A percentile compares a stretch with the other conserved stretches of the same genome.
These are phyloP conservation scores for Phalera bucephala DNA, from an alignment of 2,888 invertebrate genomes.

Conservation along the genomic window DNA sequence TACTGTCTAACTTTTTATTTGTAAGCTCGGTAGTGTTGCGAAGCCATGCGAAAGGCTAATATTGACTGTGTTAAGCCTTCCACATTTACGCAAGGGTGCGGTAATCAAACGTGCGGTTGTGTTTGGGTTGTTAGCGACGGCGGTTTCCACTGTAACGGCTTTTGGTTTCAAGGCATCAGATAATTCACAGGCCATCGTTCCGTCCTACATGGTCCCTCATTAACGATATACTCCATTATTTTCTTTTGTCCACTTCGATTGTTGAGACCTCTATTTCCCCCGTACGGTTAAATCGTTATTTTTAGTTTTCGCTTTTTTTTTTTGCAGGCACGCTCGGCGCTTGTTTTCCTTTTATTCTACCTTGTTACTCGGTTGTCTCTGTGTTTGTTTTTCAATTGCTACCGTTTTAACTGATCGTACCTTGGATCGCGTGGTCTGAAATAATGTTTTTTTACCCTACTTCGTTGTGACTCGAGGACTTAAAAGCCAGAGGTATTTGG, in stretches of 20 bases:
- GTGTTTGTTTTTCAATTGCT: conserved; percentile 58
- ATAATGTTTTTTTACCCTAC: conserved; percentile 40
- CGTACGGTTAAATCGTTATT: conserved; percentile 41
- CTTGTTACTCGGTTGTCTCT: conserved; percentile 40
- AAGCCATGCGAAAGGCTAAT: conserved; percentile 42
- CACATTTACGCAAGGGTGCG: conserved; percentile 22
- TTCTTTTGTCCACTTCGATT: conserved; percentile 39
- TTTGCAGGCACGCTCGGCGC: conserved; percentile 29
- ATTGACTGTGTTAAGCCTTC: conserved; percentile 41
- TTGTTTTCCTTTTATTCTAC: conserved; percentile 55
- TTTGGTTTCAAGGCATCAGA: conserved; percentile 37
- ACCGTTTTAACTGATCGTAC: conserved; percentile 66
- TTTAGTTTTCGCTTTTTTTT: conserved; percentile 37
- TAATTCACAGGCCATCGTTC: conserved; percentile 43
- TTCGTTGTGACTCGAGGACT: conserved; percentile 55
- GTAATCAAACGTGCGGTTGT: conserved; percentile 39
- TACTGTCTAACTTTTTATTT: conserved; percentile 44
- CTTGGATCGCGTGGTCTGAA: conserved; percentile 57
- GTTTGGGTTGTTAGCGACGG: conserved; percentile 38
- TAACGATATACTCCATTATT: conserved; percentile 40
- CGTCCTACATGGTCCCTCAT: conserved; percentile 51
- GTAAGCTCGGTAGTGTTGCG: conserved; percentile 21
- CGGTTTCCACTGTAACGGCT: conserved; percentile 34
- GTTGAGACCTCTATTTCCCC: conserved; percentile 36
- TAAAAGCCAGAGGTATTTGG: conserved; percentile 11